Evolutionary conservation across 2,797 vertebrate species (phyloP), one percentile per base, ranked within the genome.

Genomic region (Cheirogaleus major): DNA sequence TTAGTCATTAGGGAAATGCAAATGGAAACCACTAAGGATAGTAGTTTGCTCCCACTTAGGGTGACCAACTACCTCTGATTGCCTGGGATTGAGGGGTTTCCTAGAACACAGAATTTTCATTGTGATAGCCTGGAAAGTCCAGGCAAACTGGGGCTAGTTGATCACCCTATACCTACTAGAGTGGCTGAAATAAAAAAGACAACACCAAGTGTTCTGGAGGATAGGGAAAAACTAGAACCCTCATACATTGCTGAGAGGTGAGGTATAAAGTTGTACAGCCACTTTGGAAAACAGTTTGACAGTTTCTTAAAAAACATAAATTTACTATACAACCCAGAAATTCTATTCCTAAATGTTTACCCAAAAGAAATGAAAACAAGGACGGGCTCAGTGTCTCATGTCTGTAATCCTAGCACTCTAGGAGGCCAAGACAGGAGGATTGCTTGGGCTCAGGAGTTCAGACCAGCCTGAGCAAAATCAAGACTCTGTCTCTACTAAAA

Each of bases 1-100:
- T 38, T 93, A 59, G 41, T 95, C 50, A 82, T 48, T 41, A 79
- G 27, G 25, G 72, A 96, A 92, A 32, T 55, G 6, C 85, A 95
- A 6, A 81, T 43, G 78, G 41, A 63, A 91, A 57, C 50, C 30
- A 43, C 38, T 93, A 25, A 61, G 52, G 61, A 43, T 18, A 20
- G 27, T 48, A n/a, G 38, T 80, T 95, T 23, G 32, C 12, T 48
- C 32, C 65, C 59, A 78, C 55, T n/a, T 61, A 75, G 32, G 30
- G 20, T 84, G 59, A 91, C 17, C 79, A 88, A 0, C 38, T 83
- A 35, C 63, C 10, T 3, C 43, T 70, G 27, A 70, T 57, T 38
- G 43, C 45, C 72, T 70, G 32, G 69, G 14, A 57, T 32, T 86
- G 38, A 12, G 45, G n/a, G 25, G 22, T 82, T 95, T 43, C 63